Evolutionary conservation across 2,888 invertebrate genomes (phyloP), one percentile per base, ranked within the genome.

Genomic region (Lepidonotus clava): DNA sequence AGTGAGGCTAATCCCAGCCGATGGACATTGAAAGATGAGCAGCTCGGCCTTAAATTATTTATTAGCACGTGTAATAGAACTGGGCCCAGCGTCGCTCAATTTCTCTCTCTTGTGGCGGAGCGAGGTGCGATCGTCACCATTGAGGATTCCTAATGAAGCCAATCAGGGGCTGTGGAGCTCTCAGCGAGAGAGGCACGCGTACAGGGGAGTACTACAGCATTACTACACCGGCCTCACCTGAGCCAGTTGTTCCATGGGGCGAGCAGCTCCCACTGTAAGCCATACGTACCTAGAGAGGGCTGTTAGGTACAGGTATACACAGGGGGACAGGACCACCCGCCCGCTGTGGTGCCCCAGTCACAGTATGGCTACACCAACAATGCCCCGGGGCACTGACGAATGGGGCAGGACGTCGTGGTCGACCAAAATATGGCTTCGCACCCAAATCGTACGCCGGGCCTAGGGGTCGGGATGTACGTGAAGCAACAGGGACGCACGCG

Each of bases 11-110:
- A 85, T 85, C 67, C 41, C 36, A n/a, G 28, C 41, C 66, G 85
- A 85, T 85, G 85, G 85, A 67, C 71, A 61, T 85, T 85, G 85
- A 85, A 85, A 85, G 85, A 85, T 85, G 85, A 85, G 85, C 85
- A 85, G 71, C 41, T 67, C 46, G 46, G 38, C 28, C 46, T 40
- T 85, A 71, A 85, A 85, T 85, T 67, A 85, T 85, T 85, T 67
- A 85, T 85, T 71, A 85, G 67, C 67, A 46, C 66, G 40, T 71
- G 85, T 71, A 85, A 71, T 85, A 71, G 85, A 85, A 85, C 46
- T 66, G 66, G 67, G 84, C 24, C 21, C 18, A 18, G 84, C 66
- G 84, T 41, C 84, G 67, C 84, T 84, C 84, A 53, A 34, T 61
- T 56, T 38, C 84, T 56, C 84, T 32, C 56, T 61, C 84, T 66